These are phyloP conservation scores for Neomorphus geoffroyi DNA, from an alignment of 2,797 vertebrate genomes.

Conservation along the genomic window DNA sequence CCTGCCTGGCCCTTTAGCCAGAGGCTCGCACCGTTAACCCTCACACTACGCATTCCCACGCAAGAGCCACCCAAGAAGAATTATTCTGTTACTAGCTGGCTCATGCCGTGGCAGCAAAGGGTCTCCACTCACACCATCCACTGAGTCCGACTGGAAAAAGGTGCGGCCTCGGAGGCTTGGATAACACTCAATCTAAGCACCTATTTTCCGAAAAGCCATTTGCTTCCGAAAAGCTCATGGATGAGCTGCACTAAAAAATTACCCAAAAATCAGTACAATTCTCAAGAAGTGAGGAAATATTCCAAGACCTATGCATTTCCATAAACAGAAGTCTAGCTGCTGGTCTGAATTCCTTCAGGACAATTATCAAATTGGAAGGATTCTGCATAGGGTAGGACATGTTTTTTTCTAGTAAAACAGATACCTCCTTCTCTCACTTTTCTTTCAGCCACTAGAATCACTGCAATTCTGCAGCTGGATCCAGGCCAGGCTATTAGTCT, in stretches of 20 bases:
- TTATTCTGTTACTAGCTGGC: rapidly evolving
- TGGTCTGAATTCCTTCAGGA: neutral
- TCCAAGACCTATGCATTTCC: neutral
- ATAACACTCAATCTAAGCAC: neutral
- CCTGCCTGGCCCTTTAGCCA: rapidly evolving
- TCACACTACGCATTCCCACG: rapidly evolving
- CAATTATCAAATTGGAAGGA: neutral
- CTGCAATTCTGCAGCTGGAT: neutral
- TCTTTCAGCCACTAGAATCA: neutral
- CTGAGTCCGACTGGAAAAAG: rapidly evolving
- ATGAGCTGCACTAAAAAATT: neutral
- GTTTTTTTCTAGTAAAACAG: neutral
- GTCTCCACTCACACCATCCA: rapidly evolving
- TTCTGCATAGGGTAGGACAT: rapidly evolving
- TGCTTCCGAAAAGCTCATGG: too few relatives aligned
- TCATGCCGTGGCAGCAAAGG: neutral
- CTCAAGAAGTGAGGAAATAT: neutral
- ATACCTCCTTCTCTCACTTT: neutral
- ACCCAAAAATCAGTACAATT: neutral
- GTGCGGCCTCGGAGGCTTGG: too few relatives aligned
- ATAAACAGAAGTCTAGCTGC: neutral
- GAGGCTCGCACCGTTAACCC: rapidly evolving
- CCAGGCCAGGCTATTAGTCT: neutral
- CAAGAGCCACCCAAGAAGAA: rapidly evolving
- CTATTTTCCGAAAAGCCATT: neutral